Evolutionary conservation across 64 coral and sea anemone genomes (phyloP), one percentile per base, ranked within the genome.

Genomic region (Montipora efflorescens): DNA sequence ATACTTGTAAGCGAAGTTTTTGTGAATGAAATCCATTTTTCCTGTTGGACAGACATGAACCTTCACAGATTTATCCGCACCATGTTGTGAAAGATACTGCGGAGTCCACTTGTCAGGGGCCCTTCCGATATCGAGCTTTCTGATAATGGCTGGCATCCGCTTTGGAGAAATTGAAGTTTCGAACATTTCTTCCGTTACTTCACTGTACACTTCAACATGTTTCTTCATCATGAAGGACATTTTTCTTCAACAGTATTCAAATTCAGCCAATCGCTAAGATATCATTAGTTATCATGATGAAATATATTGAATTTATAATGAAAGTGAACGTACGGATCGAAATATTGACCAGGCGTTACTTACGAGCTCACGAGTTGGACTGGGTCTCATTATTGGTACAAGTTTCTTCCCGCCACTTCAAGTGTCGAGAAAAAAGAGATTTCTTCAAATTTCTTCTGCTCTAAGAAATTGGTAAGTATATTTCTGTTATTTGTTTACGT

Each of bases 1-100:
- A 82, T 87, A 97, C 96, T 88, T 97, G 78, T 97, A 97, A 7
- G 82, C 93, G 91, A 97, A 97, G 69, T 97, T 97, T 75, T 95
- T 97, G 18, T 88, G 81, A 14, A 97, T 90, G 67, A 97, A 97
- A 75, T 97, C 96, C 96, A 97, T 95, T 28, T 80, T 79, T 66
- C 84, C 64, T 51, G 92, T 86, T 5, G 83, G 49, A 86, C 96
- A 92, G 3, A 97, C 96, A 36, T 97, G 96, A 78, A 97, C 83
- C 75, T 95, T 97, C 0, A 97, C 92, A 15, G 79, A 21, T 22
- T 59, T 95, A 6, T 95, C 90, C 3, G 77, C 89, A 36, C 71
- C 93, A 61, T 67, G 25, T 25, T 87, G 69, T 20, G 96, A 77
- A n/a, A 97, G n/a, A 92, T 97, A 97, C 10, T 97, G 74, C 0